Conservation (phyloP, 2,888 invertebrate species). For the Epinotia demarniana region DNA sequence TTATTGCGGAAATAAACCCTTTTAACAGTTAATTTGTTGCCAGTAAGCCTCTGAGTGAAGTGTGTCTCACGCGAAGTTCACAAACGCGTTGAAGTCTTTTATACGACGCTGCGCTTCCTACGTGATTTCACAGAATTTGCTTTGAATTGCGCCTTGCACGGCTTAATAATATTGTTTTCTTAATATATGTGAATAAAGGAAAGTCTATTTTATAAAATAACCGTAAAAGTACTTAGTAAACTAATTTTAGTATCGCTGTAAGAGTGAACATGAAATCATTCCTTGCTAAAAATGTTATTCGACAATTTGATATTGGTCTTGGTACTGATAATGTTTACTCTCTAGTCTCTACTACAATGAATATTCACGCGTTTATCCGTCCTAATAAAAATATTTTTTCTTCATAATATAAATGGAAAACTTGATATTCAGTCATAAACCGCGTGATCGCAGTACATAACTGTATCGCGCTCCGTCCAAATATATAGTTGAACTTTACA, state of each 20-base stretch:
- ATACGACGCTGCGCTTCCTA: constrained; percentile 54
- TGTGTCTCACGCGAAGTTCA: constrained; percentile 10
- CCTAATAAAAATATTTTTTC: not conserved
- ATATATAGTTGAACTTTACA: constrained; percentile 83
- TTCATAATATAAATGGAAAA: not conserved
- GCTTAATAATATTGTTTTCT: not conserved
- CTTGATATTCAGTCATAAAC: constrained; percentile 46
- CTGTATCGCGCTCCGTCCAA: constrained; percentile 73
- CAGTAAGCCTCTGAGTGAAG: not conserved
- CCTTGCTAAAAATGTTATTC: no score
- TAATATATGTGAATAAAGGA: constrained; percentile 1
- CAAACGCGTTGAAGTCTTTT: constrained; percentile 75
- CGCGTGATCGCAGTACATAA: constrained; percentile 64
- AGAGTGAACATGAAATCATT: no score
- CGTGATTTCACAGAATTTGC: constrained; percentile 35
- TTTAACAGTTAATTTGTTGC: constrained; percentile 2
- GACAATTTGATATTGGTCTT: not conserved
- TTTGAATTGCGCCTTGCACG: constrained; percentile 6
- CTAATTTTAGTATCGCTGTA: no score
- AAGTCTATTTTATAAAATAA: not conserved
- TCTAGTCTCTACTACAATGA: not conserved
- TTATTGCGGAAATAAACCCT: constrained; percentile 9
- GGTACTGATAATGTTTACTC: not conserved
- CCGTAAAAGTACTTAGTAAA: not conserved
- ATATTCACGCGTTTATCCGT: not conserved